phyloP scores from a whole-genome alignment of 53 echinoderm and acorn worm genomes.

The Stichopus horrens region DNA sequence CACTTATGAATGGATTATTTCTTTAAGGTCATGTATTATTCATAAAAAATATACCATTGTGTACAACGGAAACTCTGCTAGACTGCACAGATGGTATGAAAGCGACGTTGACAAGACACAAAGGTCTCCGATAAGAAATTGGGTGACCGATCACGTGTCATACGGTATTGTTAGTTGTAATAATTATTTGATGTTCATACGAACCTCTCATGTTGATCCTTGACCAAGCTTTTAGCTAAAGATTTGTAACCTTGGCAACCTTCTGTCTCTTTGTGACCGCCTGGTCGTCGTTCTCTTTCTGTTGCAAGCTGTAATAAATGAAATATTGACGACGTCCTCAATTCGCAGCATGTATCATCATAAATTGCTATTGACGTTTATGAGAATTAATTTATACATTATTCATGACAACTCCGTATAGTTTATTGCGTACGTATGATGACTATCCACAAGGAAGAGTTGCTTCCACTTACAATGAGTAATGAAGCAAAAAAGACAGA shows the following conservation, averaged over 20 bases:
- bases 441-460: no score
- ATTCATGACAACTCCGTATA: no score
- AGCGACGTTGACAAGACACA: background rate
- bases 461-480: no score
- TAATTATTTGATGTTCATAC: background rate
- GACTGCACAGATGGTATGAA: background rate
- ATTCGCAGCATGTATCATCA: no score
- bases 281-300: conserved; percentile 16
- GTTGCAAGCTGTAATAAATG: background rate
- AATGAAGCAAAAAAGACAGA: no score
- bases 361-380: no score
- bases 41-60: no score
- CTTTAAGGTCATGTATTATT: no score
- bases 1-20: background rate
- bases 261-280: background rate
- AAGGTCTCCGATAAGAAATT: background rate
- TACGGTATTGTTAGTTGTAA: background rate
- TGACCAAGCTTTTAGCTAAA: background rate
- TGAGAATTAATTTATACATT: no score
- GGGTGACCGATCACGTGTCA: background rate
- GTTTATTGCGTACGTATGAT: no score
- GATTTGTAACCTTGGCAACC: background rate
- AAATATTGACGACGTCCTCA: no score
- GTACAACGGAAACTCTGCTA: background rate
- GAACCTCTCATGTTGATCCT: background rate